Percentiles rank a stretch among this genome's conserved stretches.
Conservation (phyloP, 2,113 vertebrate genomes). For the Hyperopisus bebe region DNA sequence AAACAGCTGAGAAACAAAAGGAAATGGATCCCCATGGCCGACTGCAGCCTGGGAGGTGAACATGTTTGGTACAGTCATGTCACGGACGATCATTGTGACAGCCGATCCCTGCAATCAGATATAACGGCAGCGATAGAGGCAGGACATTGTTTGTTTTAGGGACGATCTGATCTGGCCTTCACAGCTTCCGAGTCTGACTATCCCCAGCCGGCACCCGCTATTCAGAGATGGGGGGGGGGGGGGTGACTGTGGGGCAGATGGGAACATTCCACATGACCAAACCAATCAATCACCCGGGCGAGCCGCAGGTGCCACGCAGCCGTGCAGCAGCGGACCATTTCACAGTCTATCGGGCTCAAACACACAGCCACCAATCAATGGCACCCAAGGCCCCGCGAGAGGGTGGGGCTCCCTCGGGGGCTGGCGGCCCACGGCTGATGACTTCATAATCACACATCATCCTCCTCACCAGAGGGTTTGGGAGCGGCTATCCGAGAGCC, state of each 20-base stretch:
- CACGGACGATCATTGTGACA: neutral
- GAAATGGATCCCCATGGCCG: neutral
- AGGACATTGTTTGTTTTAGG: conserved; percentile 32
- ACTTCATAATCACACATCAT: conserved; percentile 99
- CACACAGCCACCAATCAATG: conserved; percentile 99
- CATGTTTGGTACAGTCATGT: conserved; percentile 13
- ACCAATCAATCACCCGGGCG: conserved; percentile 99
- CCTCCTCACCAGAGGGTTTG: conserved; percentile 72
- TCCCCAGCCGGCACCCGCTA: conserved; percentile 69
- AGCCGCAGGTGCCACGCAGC: conserved; percentile 99
- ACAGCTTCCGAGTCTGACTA: conserved; percentile 63
- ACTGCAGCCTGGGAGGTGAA: neutral
- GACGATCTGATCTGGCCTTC: conserved; percentile 67
- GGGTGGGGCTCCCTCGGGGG: conserved; percentile 76
- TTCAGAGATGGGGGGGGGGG: conserved; percentile 54
- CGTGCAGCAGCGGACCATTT: conserved; percentile 99
- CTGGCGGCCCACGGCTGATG: conserved; percentile 96
- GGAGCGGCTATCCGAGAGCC: conserved; percentile 76
- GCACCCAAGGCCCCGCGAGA: conserved; percentile 80
- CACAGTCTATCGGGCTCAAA: conserved; percentile 99
- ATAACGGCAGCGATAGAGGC: conserved; percentile 32
- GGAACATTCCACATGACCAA: conserved; percentile 99
- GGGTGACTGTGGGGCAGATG: conserved; percentile 95
- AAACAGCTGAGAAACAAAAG: neutral
- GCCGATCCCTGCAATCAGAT: neutral